These are phyloP conservation scores for Diachasmimorpha longicaudata DNA, from an alignment of 1,140 invertebrate species.

Conservation along the genomic window DNA sequence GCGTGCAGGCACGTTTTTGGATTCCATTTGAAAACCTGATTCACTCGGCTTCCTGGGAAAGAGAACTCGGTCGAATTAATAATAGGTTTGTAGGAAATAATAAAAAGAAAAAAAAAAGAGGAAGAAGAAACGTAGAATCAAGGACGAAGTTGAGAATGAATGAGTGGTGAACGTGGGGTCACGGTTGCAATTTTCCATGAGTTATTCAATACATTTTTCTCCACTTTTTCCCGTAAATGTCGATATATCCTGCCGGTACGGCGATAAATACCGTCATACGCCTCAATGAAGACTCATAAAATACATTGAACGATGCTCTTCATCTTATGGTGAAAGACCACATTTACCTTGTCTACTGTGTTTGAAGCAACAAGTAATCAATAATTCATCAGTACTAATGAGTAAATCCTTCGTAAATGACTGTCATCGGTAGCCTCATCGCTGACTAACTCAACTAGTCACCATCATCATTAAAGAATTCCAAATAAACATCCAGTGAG, in stretches of 20 bases:
- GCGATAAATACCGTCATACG: neutral
- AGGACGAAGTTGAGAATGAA: neutral
- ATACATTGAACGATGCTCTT: neutral
- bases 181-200: neutral
- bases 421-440: neutral
- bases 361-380: neutral
- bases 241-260: neutral
- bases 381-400: neutral
- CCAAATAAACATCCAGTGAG: neutral
- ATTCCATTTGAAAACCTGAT: slow-evolving; percentile 22
- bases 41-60: slow-evolving; percentile 13
- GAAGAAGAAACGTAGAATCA: neutral
- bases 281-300: neutral
- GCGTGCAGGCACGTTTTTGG: slow-evolving; percentile 16
- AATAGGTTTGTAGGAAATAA: neutral
- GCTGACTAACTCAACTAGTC: neutral
- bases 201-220: neutral
- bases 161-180: neutral
- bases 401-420: neutral
- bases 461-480: neutral
- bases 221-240: neutral
- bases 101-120: neutral
- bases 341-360: neutral
- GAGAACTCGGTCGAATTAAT: neutral
- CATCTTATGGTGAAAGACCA: neutral